phyloP scores from a whole-genome alignment of 2,888 invertebrate species.

The Dynastes tityus region DNA sequence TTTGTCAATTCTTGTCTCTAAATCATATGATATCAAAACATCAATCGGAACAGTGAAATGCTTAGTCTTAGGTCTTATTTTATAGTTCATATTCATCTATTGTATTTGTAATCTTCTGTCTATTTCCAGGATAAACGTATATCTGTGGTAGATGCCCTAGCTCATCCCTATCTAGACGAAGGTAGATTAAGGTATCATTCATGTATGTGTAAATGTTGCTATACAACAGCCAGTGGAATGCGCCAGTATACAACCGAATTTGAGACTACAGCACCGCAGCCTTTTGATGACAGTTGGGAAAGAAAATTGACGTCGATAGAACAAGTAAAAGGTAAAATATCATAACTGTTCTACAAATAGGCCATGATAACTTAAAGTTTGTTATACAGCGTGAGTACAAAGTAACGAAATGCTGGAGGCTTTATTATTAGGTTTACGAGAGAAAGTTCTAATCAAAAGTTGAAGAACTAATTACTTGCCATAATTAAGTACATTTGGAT shows the following conservation, averaged over 20 bases:
- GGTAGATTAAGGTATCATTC: constrained; percentile 99
- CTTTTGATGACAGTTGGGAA: constrained; percentile 98
- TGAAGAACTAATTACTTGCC: no score
- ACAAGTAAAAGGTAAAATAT: constrained; percentile 90
- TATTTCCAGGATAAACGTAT: constrained; percentile 88
- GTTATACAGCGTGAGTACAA: no score
- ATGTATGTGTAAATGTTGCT: constrained; percentile 99
- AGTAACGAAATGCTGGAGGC: no score
- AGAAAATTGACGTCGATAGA: constrained; percentile 93
- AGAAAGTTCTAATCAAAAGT: no score
- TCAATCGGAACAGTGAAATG: no score
- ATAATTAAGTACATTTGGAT: no score
- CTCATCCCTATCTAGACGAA: constrained; percentile 98
- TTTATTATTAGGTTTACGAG: no score
- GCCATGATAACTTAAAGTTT: not conserved
- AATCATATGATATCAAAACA: no score
- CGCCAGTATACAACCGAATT: constrained; percentile 93
- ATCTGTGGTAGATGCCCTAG: constrained; percentile 94
- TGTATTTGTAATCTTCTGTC: not conserved
- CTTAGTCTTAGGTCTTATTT: no score
- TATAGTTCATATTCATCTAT: no score
- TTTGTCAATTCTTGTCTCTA: no score
- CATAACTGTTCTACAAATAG: not conserved
- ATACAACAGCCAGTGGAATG: constrained; percentile 82
- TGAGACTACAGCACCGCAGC: constrained; percentile 91